Evolutionary conservation across 2,113 vertebrate species (phyloP).

Genomic region (Lophotis ruficrista): DNA sequence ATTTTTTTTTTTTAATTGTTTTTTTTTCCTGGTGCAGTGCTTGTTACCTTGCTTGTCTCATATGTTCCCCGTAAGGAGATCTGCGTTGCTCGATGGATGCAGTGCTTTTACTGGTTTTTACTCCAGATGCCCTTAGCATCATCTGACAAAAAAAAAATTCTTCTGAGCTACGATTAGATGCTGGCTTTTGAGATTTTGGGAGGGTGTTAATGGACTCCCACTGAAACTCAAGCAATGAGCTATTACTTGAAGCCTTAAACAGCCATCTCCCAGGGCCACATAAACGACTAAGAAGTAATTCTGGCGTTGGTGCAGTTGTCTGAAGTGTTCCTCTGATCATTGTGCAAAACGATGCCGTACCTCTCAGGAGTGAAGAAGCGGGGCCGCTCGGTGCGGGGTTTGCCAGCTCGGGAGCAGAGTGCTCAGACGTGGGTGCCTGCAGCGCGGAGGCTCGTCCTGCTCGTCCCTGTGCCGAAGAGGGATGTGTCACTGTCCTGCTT

Average conservation of each 20-base stretch:
- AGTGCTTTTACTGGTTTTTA: not conserved
- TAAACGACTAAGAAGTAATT: not conserved
- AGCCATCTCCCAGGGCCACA: not conserved
- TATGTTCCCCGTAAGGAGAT: rapidly evolving
- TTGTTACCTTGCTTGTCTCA: not conserved
- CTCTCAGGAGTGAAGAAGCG: not conserved
- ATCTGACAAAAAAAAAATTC: not conserved
- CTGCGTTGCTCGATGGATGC: not conserved
- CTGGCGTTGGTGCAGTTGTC: too few species aligned
- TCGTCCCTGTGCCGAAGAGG: rapidly evolving
- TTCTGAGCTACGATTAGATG: not conserved
- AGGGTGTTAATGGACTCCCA: not conserved
- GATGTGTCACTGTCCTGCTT: rapidly evolving
- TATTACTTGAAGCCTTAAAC: not conserved
- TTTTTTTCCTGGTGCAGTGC: not conserved
- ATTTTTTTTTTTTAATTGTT: not conserved
- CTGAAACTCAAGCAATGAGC: not conserved
- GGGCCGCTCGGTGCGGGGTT: rapidly evolving
- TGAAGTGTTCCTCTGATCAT: rapidly evolving
- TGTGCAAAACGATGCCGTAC: not conserved
- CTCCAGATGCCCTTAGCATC: not conserved
- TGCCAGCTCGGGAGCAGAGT: not conserved
- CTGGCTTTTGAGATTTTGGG: not conserved
- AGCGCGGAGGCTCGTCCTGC: rapidly evolving
- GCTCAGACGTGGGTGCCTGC: too few species aligned